Evolutionary conservation across 2,113 vertebrate species (phyloP).

Genomic region (Strigops habroptila): DNA sequence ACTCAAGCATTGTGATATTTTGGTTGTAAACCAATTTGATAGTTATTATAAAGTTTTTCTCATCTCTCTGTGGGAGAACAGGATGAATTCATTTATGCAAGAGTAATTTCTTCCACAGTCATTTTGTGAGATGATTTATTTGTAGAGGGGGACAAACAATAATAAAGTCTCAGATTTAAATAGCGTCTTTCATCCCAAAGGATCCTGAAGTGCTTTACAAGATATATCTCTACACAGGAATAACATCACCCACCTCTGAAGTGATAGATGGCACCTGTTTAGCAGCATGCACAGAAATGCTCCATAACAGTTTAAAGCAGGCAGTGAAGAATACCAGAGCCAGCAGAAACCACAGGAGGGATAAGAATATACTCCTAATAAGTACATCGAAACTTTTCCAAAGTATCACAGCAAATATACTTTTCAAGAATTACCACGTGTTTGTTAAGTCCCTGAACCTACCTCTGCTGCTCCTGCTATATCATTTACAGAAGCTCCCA

Average conservation of each 20-base stretch:
- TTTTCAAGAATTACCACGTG: background rate
- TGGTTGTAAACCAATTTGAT: slow-evolving; percentile 64
- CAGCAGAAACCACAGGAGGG: background rate
- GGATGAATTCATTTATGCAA: slow-evolving; percentile 53
- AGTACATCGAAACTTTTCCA: background rate
- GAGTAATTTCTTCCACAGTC: slow-evolving; percentile 42
- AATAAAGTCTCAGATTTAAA: slow-evolving; percentile 49
- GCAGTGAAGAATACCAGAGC: background rate
- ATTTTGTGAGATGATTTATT: slow-evolving; percentile 60
- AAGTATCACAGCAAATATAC: background rate
- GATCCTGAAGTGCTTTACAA: background rate
- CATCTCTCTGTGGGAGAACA: slow-evolving; percentile 35
- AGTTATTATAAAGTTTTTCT: slow-evolving; percentile 57
- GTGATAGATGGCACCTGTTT: slow-evolving; percentile 11
- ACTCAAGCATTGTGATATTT: slow-evolving; percentile 45
- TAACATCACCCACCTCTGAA: background rate
- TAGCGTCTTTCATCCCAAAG: slow-evolving; percentile 32
- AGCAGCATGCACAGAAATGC: background rate
- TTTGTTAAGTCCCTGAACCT: background rate
- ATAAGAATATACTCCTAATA: background rate
- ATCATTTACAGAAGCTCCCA: background rate
- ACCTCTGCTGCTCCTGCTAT: background rate
- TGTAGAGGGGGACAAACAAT: slow-evolving; percentile 18
- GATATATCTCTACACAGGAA: background rate
- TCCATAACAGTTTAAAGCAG: background rate